Evolutionary conservation across 2,797 vertebrate species (phyloP).

Genomic region (Limosa lapponica): DNA sequence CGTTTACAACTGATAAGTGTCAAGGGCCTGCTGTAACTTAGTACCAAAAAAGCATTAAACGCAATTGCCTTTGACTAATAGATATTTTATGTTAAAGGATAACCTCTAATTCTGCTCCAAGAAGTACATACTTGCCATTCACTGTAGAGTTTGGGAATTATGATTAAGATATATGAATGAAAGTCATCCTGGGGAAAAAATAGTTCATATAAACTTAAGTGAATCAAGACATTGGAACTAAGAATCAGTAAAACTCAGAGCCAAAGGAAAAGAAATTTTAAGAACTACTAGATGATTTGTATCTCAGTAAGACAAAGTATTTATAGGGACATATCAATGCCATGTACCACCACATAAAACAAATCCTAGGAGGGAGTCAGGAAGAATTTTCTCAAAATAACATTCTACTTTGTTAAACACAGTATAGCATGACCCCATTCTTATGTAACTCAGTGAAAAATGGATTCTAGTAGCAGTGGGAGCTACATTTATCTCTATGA

Average conservation of each 20-base stretch:
- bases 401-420: not conserved
- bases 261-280: not conserved
- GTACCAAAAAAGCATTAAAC: not conserved
- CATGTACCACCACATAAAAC: not conserved
- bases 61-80: constrained; percentile 17
- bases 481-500: not conserved
- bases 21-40: not conserved
- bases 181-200: not conserved
- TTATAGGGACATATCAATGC: not conserved
- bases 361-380: not conserved
- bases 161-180: not conserved
- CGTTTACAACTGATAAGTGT: not conserved
- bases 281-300: not conserved
- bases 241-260: not conserved
- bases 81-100: constrained; percentile 6
- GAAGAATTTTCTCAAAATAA: not conserved
- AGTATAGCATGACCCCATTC: not conserved
- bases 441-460: not conserved
- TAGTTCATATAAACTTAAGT: not conserved
- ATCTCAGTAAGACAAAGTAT: not conserved
- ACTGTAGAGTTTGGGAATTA: not conserved
- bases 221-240: not conserved
- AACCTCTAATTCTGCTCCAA: constrained; percentile 13
- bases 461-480: not conserved
- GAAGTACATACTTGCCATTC: not conserved